phyloP scores from a whole-genome alignment of 2,113 vertebrate species.

The Channa maculata region DNA sequence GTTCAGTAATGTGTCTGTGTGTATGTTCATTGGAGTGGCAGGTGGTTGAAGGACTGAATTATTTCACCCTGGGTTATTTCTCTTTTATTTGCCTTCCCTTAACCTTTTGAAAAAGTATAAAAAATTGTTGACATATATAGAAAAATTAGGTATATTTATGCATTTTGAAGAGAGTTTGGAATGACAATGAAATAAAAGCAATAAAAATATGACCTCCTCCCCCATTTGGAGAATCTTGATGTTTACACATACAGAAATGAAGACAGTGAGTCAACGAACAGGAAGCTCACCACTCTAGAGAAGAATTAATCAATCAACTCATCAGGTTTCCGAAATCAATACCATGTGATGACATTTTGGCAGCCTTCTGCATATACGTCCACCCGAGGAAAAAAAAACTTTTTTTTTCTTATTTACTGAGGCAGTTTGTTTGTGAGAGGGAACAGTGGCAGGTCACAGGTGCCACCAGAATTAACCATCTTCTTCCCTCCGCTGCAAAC shows the following conservation, averaged over 20 bases:
- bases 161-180: not conserved
- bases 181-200: constrained; percentile 13
- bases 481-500: constrained; percentile 64
- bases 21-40: constrained; percentile 51
- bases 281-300: constrained; percentile 25
- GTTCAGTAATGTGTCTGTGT: constrained; percentile 52
- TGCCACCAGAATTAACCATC: constrained; percentile 77
- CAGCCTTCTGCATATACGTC: constrained; percentile 38
- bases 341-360: constrained; percentile 58
- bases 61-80: constrained; percentile 34
- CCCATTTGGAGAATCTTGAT: not conserved
- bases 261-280: constrained; percentile 19
- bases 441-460: constrained; percentile 78
- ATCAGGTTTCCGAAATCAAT: constrained; percentile 58
- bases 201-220: constrained; percentile 3
- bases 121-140: not conserved
- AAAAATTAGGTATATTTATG: constrained; percentile 1
- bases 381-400: not conserved
- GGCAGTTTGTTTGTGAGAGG: constrained; percentile 69
- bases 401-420: constrained; percentile 62
- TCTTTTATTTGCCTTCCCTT: not conserved
- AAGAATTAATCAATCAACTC: constrained; percentile 60
- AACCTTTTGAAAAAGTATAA: not conserved
- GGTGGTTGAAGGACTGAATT: constrained; percentile 31
- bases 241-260: not conserved